A percentile compares a stretch with the other conserved stretches of the same genome.
phyloP scores from a whole-genome alignment of 2,888 invertebrate species.

The Brassicogethes aeneus region DNA sequence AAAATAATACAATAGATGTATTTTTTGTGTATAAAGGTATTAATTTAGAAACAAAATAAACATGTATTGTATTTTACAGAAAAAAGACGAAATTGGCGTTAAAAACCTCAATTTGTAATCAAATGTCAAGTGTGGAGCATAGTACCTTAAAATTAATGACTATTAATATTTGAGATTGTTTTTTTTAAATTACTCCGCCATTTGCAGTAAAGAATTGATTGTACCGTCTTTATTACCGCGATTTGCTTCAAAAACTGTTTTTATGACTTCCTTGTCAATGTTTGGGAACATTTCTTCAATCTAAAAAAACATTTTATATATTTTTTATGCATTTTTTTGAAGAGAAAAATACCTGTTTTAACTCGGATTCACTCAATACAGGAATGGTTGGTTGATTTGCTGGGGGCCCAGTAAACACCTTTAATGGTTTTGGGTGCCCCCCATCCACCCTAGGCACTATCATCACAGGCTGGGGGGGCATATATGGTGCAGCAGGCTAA shows the following conservation, averaged over 20 bases:
- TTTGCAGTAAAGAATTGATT: conserved; percentile 82
- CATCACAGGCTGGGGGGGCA: conserved; percentile 58
- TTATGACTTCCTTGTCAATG: conserved; percentile 87
- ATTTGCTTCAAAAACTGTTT: conserved; percentile 83
- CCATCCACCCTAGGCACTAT: conserved; percentile 54
- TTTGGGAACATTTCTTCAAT: conserved; percentile 96
- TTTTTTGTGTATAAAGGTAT: no score
- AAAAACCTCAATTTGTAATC: no score
- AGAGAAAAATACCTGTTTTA: conserved; percentile 55
- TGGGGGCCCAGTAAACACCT: conserved; percentile 41
- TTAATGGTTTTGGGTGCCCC: conserved; percentile 35
- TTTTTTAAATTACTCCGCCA: conserved; percentile 74
- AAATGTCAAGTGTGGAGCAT: no score
- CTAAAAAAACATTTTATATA: conserved; percentile 41
- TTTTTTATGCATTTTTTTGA: no score
- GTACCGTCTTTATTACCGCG: conserved; percentile 83
- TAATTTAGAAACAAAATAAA: no score
- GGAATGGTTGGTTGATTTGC: conserved; percentile 23
- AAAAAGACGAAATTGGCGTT: no score
- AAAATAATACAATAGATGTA: no score
- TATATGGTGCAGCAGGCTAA: conserved; percentile 41
- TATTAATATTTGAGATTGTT: no score
- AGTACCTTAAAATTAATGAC: no score
- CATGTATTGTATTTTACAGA: no score
- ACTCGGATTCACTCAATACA: conserved; percentile 49